A percentile compares a stretch with the other conserved stretches of the same genome.
Conservation (phyloP, 92 coral and sea anemone species). For the Umimayanthus kanabou region DNA sequence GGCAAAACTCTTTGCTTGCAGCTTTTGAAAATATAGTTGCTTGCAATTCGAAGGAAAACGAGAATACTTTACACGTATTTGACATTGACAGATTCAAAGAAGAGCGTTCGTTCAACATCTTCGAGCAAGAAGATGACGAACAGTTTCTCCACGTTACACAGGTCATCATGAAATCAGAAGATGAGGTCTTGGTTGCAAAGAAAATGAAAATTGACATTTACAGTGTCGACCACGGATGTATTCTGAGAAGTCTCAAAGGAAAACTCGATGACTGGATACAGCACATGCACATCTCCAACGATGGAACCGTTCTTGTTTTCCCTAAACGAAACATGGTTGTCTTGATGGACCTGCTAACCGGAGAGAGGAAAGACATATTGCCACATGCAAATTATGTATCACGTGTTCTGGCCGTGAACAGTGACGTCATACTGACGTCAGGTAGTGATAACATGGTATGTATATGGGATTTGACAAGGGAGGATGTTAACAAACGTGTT, state of each 20-base stretch:
- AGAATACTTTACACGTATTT: slow-evolving; percentile 68
- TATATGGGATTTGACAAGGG: slow-evolving; percentile 82
- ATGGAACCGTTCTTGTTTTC: slow-evolving; percentile 54
- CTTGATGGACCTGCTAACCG: slow-evolving; percentile 57
- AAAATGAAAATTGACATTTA: slow-evolving; percentile 76
- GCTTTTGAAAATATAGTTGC: slow-evolving; percentile 50
- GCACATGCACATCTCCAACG: slow-evolving; percentile 52
- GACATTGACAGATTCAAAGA: slow-evolving; percentile 45
- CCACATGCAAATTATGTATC: slow-evolving; percentile 71
- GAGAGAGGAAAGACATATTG: slow-evolving; percentile 68
- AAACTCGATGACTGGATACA: slow-evolving; percentile 86
- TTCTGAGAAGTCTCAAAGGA: slow-evolving; percentile 62
- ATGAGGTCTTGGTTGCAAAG: slow-evolving; percentile 81
- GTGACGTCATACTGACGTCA: slow-evolving; percentile 71
- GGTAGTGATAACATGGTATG: slow-evolving; percentile 76
- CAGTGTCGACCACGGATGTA: slow-evolving; percentile 58
- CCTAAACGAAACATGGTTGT: slow-evolving; percentile 76
- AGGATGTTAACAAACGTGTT: slow-evolving; percentile 50
- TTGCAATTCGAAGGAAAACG: slow-evolving; percentile 78
- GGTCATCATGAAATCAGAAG: slow-evolving; percentile 62
- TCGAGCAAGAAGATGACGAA: slow-evolving; percentile 79
- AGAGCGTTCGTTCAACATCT: slow-evolving; percentile 60
- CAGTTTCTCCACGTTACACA: slow-evolving; percentile 74
- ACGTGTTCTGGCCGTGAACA: slow-evolving; percentile 51
- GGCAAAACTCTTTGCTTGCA: slow-evolving; percentile 69